Base-by-base conservation (phyloP, 2,113 vertebrate genomes). In the Rhea pennata region DNA sequence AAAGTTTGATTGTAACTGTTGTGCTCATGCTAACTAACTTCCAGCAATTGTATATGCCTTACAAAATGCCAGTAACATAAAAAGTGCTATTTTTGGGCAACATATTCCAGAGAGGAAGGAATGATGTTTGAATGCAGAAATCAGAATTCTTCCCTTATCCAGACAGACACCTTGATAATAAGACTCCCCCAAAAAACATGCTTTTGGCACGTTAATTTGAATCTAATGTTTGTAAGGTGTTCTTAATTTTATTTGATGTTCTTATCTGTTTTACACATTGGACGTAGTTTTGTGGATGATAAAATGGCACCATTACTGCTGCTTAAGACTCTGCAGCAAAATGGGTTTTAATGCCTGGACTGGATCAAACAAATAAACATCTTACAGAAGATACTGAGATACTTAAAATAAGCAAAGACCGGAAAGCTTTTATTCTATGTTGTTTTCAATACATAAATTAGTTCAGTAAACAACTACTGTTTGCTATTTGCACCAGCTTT, bases 91-190 rank as follows among this genome's bases (percentile, higher is more conserved):
- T 76, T 85, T 70, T 66, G 54, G 36, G 36, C 58, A 40, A 44
- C 0, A 0, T 39, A 13, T n/a, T 54, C 44, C 10, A 0, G 1
- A 46, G 64, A 0, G 0, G 73, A 59, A 39, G 2, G 19, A 51
- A 15, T 50, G 29, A 44, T 0, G 0, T 77, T 66, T 64, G 74
- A 80, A 83, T 56, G 24, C 24, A 56, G 10, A 53, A 74, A 22
- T 56, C 26, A 42, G 39, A 56, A 44, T 39, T 48, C 58, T 87
- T 62, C 74, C 46, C 39, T 80, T 31, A 11, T 65, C 46, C 59
- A 90, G 65, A 22, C 39, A 48, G 42, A 62, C 73, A 39, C 15
- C 64, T 89, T 42, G 70, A 17, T 40, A 92, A 50, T 33, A 77
- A 31, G 4, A 13, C 6, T 58, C 36, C 31, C 29, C 29, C 53